Evolutionary conservation across 2,113 vertebrate genomes (phyloP).

Genomic region (Chaenocephalus aceratus): DNA sequence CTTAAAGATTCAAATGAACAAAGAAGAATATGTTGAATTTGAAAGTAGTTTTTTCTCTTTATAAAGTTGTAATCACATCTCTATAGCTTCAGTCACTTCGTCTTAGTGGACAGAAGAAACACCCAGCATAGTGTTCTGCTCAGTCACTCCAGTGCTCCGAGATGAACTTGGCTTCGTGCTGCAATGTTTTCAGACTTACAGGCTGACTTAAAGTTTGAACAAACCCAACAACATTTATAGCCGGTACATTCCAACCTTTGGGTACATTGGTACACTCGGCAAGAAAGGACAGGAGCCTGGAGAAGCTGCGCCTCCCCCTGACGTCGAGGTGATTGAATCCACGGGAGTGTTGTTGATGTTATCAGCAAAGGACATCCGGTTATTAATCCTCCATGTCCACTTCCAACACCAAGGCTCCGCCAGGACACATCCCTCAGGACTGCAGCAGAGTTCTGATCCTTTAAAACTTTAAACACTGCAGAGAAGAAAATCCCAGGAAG

Average conservation of each 20-base stretch:
- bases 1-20: neutral
- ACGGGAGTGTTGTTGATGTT: neutral
- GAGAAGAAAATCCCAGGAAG: constrained; percentile 21
- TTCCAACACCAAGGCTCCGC: constrained; percentile 15
- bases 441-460: constrained; percentile 1
- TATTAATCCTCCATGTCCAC: constrained; percentile 37
- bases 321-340: too few species aligned
- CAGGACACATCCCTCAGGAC: constrained; percentile 9
- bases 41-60: neutral
- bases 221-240: too few species aligned
- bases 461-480: neutral
- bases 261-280: too few species aligned
- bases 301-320: too few species aligned
- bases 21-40: neutral
- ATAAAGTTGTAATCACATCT: neutral
- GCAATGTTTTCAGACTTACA: too few species aligned
- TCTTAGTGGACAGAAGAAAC: neutral
- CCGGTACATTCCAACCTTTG: too few species aligned
- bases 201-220: too few species aligned
- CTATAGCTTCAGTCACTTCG: constrained; percentile 19
- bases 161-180: too few species aligned
- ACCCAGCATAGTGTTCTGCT: too few species aligned
- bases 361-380: neutral
- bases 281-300: too few species aligned
- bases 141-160: too few species aligned